These are phyloP conservation scores for Notothenia rossii DNA, from an alignment of 2,113 vertebrate species.

Conservation along the genomic window DNA sequence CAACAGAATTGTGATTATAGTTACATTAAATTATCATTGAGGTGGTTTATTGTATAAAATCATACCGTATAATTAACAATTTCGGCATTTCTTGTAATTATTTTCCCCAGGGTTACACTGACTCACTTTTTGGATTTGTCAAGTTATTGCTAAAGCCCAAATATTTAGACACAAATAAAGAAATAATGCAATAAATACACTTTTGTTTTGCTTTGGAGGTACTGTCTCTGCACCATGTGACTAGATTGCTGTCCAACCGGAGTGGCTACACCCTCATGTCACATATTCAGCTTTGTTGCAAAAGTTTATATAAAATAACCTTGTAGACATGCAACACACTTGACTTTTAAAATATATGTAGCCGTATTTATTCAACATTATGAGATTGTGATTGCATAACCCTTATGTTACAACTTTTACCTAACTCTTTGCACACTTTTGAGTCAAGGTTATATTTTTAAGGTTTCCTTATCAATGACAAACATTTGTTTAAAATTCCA, in stretches of 20 bases:
- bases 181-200: no score
- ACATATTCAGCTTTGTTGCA: background rate
- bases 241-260: conserved; percentile 39
- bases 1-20: no score
- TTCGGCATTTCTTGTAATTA: background rate
- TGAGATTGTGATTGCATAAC: background rate
- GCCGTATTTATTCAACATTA: background rate
- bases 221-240: background rate
- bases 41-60: no score
- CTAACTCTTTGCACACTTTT: no score
- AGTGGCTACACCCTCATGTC: background rate
- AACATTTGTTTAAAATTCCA: background rate
- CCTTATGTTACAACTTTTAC: background rate
- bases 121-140: background rate
- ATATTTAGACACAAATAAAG: background rate
- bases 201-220: no score
- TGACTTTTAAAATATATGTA: background rate
- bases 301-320: background rate
- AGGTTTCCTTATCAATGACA: background rate
- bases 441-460: no score
- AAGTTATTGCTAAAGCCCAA: background rate
- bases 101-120: background rate
- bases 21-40: no score
- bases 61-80: background rate
- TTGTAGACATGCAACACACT: background rate